Evolutionary conservation across 2,888 invertebrate species (phyloP).

Genomic region (Resseliella maxima): DNA sequence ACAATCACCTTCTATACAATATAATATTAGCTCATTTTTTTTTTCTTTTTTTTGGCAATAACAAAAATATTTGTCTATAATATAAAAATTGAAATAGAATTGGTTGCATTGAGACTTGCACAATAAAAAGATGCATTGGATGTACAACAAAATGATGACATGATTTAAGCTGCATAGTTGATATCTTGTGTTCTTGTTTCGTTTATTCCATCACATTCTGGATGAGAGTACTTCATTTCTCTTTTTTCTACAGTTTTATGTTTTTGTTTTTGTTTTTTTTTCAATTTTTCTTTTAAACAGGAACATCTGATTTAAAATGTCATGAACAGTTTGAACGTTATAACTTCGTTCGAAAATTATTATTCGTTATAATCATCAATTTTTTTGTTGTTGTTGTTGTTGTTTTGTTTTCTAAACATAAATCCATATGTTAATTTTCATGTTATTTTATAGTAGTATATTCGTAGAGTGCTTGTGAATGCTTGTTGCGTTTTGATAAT

Average conservation of each 20-base stretch:
- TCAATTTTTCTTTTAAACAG: not conserved
- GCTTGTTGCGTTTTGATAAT: constrained; percentile 13
- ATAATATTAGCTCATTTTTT: not conserved
- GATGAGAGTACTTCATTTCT: not conserved
- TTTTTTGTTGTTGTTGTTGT: too few relatives aligned
- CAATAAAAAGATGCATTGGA: not conserved
- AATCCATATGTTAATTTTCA: not conserved
- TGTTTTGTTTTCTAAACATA: not conserved
- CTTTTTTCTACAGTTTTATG: not conserved
- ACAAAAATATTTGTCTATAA: constrained; percentile 38
- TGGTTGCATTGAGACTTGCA: not conserved
- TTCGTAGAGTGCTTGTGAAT: not conserved
- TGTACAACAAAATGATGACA: not conserved
- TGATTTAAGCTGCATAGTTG: not conserved
- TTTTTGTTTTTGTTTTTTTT: not conserved
- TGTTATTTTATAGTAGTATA: not conserved
- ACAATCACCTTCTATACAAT: not conserved
- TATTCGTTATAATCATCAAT: not conserved
- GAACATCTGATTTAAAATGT: not conserved
- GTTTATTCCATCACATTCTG: not conserved
- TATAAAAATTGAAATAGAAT: not conserved
- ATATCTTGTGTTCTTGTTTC: too few relatives aligned
- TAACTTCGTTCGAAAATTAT: not conserved
- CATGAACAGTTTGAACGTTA: not conserved
- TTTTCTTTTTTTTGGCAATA: constrained; percentile 1